Conservation (phyloP, 2,113 vertebrate species). For the Dasyurus viverrinus region DNA sequence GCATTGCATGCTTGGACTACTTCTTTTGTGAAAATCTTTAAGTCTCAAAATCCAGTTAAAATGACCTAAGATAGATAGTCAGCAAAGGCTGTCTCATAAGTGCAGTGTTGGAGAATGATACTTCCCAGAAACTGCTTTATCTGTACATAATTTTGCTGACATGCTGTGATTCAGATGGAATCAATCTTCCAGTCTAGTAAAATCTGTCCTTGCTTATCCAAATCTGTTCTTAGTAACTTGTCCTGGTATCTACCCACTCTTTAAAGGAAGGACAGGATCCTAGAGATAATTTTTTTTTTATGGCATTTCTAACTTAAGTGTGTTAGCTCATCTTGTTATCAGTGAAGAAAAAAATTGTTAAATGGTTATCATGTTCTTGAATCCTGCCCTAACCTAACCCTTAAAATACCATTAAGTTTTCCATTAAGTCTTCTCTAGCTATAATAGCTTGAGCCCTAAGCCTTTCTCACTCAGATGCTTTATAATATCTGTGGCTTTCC, state of each 20-base stretch:
- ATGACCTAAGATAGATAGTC: background rate
- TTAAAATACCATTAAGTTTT: constrained; percentile 34
- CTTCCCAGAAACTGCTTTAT: background rate
- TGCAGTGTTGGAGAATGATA: background rate
- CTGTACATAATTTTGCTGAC: constrained; percentile 4
- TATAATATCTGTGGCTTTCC: background rate
- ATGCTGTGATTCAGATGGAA: background rate
- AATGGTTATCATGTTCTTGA: constrained; percentile 5
- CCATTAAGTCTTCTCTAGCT: background rate
- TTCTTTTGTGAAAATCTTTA: background rate
- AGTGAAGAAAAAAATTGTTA: background rate
- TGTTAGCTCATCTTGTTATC: constrained; percentile 9
- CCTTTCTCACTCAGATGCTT: background rate
- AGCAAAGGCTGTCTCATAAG: background rate
- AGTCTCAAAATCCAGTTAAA: background rate
- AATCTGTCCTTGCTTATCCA: constrained; percentile 20
- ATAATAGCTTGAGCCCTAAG: background rate
- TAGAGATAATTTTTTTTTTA: background rate
- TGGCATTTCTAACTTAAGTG: background rate
- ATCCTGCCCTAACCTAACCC: background rate
- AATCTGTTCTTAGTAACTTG: constrained; percentile 9
- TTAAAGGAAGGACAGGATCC: background rate
- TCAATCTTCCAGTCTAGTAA: constrained; percentile 5
- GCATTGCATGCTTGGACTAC: background rate
- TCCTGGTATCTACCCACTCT: background rate